These are phyloP conservation scores for Dromiciops gliroides DNA, from an alignment of 2,113 vertebrate species.

Conservation along the genomic window DNA sequence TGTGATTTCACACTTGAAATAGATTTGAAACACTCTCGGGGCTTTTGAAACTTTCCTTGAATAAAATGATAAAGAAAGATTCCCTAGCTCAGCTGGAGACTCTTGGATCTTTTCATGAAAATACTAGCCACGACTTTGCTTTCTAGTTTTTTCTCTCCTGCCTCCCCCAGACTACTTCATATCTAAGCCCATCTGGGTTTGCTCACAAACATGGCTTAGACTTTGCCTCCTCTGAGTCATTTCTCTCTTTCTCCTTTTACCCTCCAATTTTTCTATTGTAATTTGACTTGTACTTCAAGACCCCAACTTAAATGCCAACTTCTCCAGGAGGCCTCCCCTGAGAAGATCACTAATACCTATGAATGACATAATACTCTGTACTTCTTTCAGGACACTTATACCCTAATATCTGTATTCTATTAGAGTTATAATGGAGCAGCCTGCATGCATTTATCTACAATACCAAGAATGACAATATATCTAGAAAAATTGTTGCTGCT, in stretches of 20 bases:
- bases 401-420: background rate
- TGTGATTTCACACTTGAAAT: background rate
- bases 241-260: background rate
- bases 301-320: background rate
- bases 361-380: too few species aligned
- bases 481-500: background rate
- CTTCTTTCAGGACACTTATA: background rate
- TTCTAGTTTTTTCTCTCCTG: background rate
- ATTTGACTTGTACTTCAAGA: background rate
- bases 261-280: background rate
- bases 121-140: background rate
- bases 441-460: background rate
- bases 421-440: background rate
- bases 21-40: slow-evolving; percentile 29
- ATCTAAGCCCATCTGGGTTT: background rate
- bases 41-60: slow-evolving; percentile 42
- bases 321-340: background rate
- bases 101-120: slow-evolving; percentile 18
- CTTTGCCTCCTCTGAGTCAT: background rate
- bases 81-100: slow-evolving; percentile 27
- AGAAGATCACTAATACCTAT: background rate
- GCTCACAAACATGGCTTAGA: background rate
- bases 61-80: slow-evolving; percentile 33
- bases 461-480: background rate
- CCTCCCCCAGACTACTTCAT: background rate